These are phyloP conservation scores for Hofmannophila pseudospretella DNA, from an alignment of 2,888 invertebrate genomes.

Conservation along the genomic window DNA sequence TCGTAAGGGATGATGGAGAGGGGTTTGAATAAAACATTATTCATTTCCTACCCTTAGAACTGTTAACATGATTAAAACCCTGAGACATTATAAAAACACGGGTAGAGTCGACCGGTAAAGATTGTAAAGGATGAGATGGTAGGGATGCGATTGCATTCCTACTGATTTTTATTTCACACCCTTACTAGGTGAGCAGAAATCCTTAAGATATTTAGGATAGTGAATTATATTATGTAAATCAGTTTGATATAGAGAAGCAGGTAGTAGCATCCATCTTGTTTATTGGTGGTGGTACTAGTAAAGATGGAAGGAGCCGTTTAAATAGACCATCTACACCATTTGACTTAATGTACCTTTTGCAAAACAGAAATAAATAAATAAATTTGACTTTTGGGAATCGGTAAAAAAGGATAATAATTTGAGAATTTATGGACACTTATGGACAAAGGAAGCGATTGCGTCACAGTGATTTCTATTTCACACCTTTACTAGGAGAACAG, in stretches of 20 bases:
- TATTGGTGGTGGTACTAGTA: no score
- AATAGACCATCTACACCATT: no score
- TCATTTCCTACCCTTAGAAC: not conserved
- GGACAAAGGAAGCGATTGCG: conserved; percentile 1
- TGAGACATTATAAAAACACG: not conserved
- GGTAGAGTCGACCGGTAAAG: no score
- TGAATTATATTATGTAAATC: no score
- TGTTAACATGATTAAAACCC: conserved; percentile 1
- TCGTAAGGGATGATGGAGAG: not conserved
- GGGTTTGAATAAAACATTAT: conserved; percentile 3
- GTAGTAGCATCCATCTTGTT: no score
- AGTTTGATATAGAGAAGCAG: no score
- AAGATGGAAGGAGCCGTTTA: no score
- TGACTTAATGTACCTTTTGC: no score
- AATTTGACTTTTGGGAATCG: no score
- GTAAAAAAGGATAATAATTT: no score
- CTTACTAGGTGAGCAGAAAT: conserved; percentile 17
- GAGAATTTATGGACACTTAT: no score
- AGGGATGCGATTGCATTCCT: not conserved
- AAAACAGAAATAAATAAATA: no score
- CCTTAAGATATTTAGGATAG: conserved; percentile 1
- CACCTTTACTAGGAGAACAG: conserved; percentile 9
- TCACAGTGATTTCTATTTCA: conserved; percentile 8
- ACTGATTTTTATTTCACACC: conserved; percentile 14
- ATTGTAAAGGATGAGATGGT: not conserved